Conservation (phyloP, 2,797 vertebrate genomes). For the Antrozous pallidus region DNA sequence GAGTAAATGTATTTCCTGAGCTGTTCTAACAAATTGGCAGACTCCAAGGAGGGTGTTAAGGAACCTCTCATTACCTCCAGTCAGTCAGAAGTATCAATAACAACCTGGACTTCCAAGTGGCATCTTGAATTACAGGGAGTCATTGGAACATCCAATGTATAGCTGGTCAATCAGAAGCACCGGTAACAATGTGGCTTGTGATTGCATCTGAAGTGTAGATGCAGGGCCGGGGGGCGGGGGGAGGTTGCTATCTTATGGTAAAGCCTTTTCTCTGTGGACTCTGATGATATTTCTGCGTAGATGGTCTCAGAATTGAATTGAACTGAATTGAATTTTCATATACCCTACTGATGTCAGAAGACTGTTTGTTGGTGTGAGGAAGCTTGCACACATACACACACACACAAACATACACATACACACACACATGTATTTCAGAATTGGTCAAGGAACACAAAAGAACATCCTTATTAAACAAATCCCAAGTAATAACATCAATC, state of each 20-base stretch:
- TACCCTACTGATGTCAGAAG: no score
- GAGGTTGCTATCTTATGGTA: neutral
- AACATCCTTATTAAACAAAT: neutral
- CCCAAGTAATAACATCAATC: neutral
- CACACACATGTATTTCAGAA: neutral
- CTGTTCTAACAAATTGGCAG: neutral
- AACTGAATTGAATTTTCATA: neutral
- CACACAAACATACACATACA: neutral
- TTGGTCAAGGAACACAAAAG: neutral
- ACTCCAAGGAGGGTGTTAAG: no score
- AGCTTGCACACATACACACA: neutral
- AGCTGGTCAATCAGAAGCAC: neutral
- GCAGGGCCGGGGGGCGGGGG: neutral
- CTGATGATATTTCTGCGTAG: neutral
- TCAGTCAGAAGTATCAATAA: neutral
- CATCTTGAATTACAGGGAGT: neutral
- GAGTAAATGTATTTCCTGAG: neutral
- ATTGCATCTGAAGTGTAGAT: neutral
- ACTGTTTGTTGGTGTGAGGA: neutral
- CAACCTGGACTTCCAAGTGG: neutral
- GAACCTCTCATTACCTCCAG: neutral
- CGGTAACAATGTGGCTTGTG: neutral
- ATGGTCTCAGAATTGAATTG: neutral
- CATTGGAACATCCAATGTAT: neutral
- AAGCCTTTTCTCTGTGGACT: neutral